phyloP scores from a whole-genome alignment of 2,888 invertebrate species.

The Sphaeridia pumilis region DNA sequence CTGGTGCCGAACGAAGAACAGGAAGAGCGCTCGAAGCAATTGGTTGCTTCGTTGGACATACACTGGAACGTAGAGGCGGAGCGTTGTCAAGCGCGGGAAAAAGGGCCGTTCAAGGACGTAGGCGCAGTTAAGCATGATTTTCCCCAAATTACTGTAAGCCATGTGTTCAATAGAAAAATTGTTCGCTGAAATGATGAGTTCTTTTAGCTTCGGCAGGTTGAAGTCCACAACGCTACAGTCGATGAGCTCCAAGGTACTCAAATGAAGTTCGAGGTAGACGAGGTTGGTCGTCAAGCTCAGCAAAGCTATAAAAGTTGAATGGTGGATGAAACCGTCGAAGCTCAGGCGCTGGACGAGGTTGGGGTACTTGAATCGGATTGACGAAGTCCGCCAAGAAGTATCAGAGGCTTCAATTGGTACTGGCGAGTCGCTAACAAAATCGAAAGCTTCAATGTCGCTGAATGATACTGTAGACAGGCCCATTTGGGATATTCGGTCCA shows the following conservation, averaged over 20 bases:
- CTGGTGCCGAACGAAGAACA: constrained; percentile 8
- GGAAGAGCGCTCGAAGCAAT: constrained; percentile 8
- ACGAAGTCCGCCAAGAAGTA: too few relatives aligned
- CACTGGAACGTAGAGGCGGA: constrained; percentile 12
- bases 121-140: constrained; percentile 13
- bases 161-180: constrained; percentile 8
- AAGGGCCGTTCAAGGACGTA: constrained; percentile 6
- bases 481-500: constrained; percentile 4
- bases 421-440: not conserved
- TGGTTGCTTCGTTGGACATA: constrained; percentile 4
- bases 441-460: constrained; percentile 10
- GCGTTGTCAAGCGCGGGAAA: constrained; percentile 12
- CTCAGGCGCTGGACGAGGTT: constrained; percentile 10
- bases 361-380: constrained; percentile 12
- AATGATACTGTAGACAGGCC: constrained; percentile 11
- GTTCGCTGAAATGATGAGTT: constrained; percentile 14
- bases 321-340: constrained; percentile 10
- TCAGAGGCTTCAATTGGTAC: not conserved
- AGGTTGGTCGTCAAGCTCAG: constrained; percentile 4
- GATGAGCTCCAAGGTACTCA: constrained; percentile 7
- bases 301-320: constrained; percentile 2
- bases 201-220: constrained; percentile 13
- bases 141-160: constrained; percentile 6
- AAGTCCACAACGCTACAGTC: constrained; percentile 4
- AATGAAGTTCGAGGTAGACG: constrained; percentile 12